These are phyloP conservation scores for Cerastoderma edule DNA, from an alignment of 2,888 invertebrate genomes.

Conservation along the genomic window DNA sequence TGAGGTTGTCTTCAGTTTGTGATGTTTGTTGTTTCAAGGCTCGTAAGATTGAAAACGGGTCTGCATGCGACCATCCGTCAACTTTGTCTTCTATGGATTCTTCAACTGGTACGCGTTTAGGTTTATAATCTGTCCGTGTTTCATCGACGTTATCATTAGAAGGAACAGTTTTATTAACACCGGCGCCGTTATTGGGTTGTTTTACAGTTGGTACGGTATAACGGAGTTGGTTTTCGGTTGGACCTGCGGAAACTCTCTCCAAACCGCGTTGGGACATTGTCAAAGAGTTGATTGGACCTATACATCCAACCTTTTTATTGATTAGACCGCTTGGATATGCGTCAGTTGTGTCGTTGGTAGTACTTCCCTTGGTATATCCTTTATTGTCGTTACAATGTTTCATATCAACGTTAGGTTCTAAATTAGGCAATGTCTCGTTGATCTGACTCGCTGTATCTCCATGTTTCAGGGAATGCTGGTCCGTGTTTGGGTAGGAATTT, in stretches of 20 bases:
- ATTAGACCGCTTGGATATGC: no score
- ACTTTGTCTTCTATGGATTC: background rate
- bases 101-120: background rate
- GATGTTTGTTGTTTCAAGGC: conserved; percentile 16
- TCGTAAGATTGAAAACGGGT: conserved; percentile 8
- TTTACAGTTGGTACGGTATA: background rate
- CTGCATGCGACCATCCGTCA: conserved; percentile 3
- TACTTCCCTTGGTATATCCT: no score
- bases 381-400: no score
- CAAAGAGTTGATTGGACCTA: no score
- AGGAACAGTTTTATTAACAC: background rate
- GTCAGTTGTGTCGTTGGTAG: no score
- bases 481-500: background rate
- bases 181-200: background rate
- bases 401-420: no score
- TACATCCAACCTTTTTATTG: no score
- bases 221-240: background rate
- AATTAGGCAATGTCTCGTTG: background rate
- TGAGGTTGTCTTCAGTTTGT: conserved; percentile 10
- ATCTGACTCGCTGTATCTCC: background rate
- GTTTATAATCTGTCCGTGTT: background rate
- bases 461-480: background rate
- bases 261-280: background rate
- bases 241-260: background rate
- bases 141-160: background rate